Percentiles rank a stretch among this genome's conserved stretches.
These are phyloP conservation scores for Elaphurus davidianus DNA, from an alignment of 2,113 vertebrate species.

Conservation along the genomic window DNA sequence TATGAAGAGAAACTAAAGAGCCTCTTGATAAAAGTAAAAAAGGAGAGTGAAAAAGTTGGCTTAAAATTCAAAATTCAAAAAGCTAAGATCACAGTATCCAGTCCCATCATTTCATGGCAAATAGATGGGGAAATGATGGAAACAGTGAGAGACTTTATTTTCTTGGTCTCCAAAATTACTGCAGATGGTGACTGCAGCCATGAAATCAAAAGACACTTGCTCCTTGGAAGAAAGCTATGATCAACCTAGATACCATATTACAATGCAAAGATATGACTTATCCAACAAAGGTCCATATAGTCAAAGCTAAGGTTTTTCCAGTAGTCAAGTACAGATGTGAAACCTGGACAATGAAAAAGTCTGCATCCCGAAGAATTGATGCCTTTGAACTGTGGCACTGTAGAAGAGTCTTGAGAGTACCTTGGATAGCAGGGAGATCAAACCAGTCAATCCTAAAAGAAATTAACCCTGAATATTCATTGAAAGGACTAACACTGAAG, in stretches of 20 bases:
- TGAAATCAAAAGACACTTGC: neutral
- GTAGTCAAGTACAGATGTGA: accelerated
- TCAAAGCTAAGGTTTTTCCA: neutral
- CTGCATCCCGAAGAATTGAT: accelerated
- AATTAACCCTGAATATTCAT: neutral
- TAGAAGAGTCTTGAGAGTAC: neutral
- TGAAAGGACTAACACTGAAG: neutral
- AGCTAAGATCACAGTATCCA: neutral
- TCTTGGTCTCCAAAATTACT: neutral
- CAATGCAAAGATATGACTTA: neutral
- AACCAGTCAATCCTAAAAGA: neutral
- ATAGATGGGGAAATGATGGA: neutral
- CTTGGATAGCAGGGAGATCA: neutral
- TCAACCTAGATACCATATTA: neutral
- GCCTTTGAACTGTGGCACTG: neutral
- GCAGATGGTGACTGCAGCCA: neutral
- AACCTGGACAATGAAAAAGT: neutral
- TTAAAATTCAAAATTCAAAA: neutral
- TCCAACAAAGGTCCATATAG: neutral
- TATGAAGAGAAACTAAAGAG: neutral
- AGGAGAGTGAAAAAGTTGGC: neutral
- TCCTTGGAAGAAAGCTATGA: neutral
- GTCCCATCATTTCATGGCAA: neutral
- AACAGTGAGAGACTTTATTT: neutral
- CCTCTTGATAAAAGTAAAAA: neutral